Percentiles rank a stretch among this genome's conserved stretches.
phyloP scores from a whole-genome alignment of 1,140 invertebrate species.

The Magallana angulata region DNA sequence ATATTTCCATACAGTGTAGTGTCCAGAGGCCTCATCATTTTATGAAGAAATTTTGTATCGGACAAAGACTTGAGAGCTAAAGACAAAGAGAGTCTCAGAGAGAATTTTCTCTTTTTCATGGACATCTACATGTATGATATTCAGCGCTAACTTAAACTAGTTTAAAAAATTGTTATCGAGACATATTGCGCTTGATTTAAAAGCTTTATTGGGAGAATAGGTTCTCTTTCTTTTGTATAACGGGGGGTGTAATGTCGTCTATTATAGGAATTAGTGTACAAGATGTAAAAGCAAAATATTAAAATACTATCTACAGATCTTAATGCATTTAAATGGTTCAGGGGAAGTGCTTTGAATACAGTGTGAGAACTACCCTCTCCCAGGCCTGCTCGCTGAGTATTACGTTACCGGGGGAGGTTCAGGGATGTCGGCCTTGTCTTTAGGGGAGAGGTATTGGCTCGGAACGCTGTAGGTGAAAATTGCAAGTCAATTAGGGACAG shows the following conservation, averaged over 20 bases:
- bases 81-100: too few relatives aligned
- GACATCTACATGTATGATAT: too few relatives aligned
- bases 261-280: neutral
- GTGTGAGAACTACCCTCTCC: neutral
- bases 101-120: too few relatives aligned
- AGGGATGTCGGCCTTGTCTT: neutral
- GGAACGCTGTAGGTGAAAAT: neutral
- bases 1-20: too few relatives aligned
- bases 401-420: neutral
- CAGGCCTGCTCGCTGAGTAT: neutral
- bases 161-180: too few relatives aligned
- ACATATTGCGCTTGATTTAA: too few relatives aligned
- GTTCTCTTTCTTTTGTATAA: neutral
- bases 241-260: neutral
- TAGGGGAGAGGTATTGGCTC: neutral
- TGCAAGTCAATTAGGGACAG: neutral
- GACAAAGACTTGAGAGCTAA: too few relatives aligned
- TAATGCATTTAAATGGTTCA: constrained; percentile 32
- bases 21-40: too few relatives aligned
- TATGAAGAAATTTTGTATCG: too few relatives aligned
- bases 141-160: too few relatives aligned
- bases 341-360: neutral
- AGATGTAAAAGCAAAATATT: neutral
- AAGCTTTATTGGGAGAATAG: neutral
- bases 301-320: neutral